phyloP scores from a whole-genome alignment of 2,797 vertebrate genomes.

The Carcharodon carcharias region DNA sequence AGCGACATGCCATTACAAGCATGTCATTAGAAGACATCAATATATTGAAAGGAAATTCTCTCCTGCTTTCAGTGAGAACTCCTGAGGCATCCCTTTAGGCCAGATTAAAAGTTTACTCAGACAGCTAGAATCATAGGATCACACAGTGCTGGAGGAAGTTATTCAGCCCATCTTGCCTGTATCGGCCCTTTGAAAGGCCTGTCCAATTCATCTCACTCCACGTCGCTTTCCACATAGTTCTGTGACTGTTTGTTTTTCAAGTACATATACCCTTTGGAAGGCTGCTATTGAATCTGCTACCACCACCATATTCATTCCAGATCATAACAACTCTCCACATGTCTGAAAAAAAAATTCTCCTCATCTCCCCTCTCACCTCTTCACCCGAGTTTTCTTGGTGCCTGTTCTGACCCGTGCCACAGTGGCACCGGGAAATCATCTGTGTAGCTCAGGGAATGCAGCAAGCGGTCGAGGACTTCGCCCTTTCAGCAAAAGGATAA shows the following conservation, averaged over 20 bases:
- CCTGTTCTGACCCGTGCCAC: not conserved
- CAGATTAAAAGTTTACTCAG: not conserved
- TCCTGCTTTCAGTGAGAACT: not conserved
- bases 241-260: not conserved
- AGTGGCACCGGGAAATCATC: not conserved
- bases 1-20: not conserved
- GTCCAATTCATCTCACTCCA: not conserved
- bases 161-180: not conserved
- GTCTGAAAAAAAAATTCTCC: not conserved
- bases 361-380: not conserved
- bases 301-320: not conserved
- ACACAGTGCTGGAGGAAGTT: not conserved
- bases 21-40: not conserved
- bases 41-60: not conserved
- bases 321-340: not conserved
- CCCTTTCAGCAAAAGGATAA: too few relatives aligned
- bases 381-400: too few relatives aligned
- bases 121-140: not conserved
- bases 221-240: not conserved
- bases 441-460: too few relatives aligned
- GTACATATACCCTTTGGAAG: not conserved
- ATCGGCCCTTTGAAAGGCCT: not conserved
- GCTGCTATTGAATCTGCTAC: not conserved
- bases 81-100: not conserved
- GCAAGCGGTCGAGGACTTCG: too few relatives aligned